These are phyloP conservation scores for Hemibagrus guttatus DNA, from an alignment of 2,797 vertebrate species.

Conservation along the genomic window DNA sequence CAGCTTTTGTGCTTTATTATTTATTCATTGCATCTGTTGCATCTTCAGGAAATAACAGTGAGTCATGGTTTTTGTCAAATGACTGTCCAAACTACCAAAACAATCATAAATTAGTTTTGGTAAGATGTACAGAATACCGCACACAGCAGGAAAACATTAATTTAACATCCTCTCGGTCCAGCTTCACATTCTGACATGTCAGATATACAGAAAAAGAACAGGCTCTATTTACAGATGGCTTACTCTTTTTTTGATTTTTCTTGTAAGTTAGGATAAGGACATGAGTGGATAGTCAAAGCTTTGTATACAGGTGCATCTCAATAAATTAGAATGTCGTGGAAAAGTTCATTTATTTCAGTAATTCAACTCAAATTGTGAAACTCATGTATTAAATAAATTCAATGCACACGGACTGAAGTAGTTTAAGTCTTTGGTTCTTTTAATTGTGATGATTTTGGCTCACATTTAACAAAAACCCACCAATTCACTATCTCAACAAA, in stretches of 20 bases:
- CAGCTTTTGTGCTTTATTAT: slow-evolving; percentile 11
- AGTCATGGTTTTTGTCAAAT: not conserved
- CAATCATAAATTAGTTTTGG: slow-evolving; percentile 7
- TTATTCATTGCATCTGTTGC: slow-evolving; percentile 22
- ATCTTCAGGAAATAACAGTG: slow-evolving; percentile 14
- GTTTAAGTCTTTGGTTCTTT: too few species aligned
- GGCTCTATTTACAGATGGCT: not conserved
- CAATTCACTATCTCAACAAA: too few species aligned
- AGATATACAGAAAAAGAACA: not conserved
- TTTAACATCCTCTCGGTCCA: not conserved
- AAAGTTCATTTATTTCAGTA: too few species aligned
- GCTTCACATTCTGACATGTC: slow-evolving; percentile 17
- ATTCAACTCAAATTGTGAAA: too few species aligned
- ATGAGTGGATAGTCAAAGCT: not conserved
- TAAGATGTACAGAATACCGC: slow-evolving; percentile 18
- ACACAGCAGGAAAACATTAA: not conserved
- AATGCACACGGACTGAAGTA: too few species aligned
- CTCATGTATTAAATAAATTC: too few species aligned
- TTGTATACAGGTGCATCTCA: too few species aligned
- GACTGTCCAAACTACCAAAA: not conserved
- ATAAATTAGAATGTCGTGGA: too few species aligned
- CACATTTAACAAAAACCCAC: too few species aligned
- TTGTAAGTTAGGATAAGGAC: not conserved
- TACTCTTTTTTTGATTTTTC: not conserved
- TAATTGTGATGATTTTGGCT: too few species aligned